Percentiles rank a stretch among this genome's conserved stretches.
Evolutionary conservation across 2,113 vertebrate genomes (phyloP).

Genomic region (Lynx canadensis): DNA sequence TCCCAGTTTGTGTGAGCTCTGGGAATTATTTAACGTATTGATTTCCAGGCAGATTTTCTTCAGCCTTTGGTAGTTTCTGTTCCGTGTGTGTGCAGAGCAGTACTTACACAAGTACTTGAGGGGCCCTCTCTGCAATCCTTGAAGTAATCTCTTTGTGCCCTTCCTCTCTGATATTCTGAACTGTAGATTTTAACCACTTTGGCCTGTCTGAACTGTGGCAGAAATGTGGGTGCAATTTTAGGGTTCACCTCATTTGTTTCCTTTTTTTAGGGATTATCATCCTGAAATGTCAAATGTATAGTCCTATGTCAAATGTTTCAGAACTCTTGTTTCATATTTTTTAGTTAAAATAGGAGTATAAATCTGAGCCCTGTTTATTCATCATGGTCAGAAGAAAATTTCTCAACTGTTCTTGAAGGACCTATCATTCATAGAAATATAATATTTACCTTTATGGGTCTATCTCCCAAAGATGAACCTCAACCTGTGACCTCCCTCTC

Average conservation of each 20-base stretch:
- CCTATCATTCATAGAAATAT: neutral
- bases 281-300: neutral
- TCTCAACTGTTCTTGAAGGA: neutral
- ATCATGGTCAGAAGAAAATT: constrained; percentile 21
- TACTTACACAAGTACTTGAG: neutral
- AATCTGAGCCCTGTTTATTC: neutral
- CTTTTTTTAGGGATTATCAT: neutral
- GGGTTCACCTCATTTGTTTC: neutral
- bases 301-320: neutral
- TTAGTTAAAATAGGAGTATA: neutral
- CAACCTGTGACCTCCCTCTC: neutral
- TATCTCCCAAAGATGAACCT: neutral
- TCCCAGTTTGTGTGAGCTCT: neutral
- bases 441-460: constrained; percentile 23
- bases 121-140: neutral
- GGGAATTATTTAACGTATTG: neutral
- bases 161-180: neutral
- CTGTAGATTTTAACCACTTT: neutral
- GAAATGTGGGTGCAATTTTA: neutral
- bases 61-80: neutral
- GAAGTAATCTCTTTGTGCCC: neutral
- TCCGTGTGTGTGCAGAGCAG: neutral
- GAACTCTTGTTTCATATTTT: neutral
- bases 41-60: neutral
- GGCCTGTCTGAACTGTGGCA: neutral